A percentile compares a stretch with the other conserved stretches of the same genome.
These are phyloP conservation scores for Caenorhabditis sulstoni DNA, from an alignment of 2,888 invertebrate species.

Conservation along the genomic window DNA sequence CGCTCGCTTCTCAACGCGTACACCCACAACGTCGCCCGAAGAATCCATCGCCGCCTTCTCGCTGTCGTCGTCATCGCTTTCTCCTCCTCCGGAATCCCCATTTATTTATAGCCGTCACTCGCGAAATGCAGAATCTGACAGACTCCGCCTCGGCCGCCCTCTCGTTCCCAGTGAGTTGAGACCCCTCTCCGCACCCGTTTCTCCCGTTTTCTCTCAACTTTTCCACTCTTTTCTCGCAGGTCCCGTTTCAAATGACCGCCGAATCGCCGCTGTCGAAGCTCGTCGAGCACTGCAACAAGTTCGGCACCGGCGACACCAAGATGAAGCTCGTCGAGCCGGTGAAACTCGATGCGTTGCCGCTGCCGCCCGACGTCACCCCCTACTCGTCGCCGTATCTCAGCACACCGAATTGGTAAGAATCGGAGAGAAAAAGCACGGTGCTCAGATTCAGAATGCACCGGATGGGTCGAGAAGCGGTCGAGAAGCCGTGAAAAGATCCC, in stretches of 20 bases:
- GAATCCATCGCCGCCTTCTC: too few species aligned
- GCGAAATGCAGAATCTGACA: conserved; percentile 34
- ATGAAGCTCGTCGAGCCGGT: conserved; percentile 18
- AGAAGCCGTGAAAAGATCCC: too few species aligned
- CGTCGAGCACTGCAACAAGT: conserved; percentile 57
- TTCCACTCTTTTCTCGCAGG: conserved; percentile 16
- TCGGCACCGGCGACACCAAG: conserved; percentile 28
- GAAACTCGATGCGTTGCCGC: conserved; percentile 24
- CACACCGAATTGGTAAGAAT: conserved; percentile 42
- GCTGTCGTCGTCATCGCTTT: neutral
- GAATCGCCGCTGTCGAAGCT: conserved; percentile 55
- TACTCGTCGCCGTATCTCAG: conserved; percentile 50
- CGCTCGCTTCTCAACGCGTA: too few species aligned
- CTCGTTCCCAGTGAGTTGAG: conserved; percentile 33
- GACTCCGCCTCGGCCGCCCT: conserved; percentile 28
- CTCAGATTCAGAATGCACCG: too few species aligned
- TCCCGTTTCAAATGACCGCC: conserved; percentile 37
- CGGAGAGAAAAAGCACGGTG: neutral
- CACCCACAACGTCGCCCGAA: too few species aligned
- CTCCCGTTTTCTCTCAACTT: neutral
- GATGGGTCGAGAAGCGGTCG: too few species aligned
- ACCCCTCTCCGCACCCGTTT: neutral
- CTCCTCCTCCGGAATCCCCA: conserved; percentile 11
- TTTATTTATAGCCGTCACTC: conserved; percentile 14
- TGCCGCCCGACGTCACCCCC: conserved; percentile 46